phyloP scores from a whole-genome alignment of 2,113 vertebrate genomes.

The Pagrus major region DNA sequence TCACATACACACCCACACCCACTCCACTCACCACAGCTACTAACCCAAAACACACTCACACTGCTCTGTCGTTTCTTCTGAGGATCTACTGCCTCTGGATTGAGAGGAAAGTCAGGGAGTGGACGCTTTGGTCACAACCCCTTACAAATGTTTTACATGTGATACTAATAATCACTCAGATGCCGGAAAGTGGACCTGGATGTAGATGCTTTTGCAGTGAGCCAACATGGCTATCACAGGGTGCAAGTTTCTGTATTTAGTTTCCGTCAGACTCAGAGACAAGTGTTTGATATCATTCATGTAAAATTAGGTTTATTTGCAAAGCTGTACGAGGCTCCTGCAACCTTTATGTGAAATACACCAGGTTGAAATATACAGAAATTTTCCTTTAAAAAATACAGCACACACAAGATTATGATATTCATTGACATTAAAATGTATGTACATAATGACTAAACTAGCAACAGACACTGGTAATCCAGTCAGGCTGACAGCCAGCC shows the following conservation, averaged over 20 bases:
- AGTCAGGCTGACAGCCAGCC: too few species aligned
- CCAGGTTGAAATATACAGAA: background rate
- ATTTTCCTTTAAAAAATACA: background rate
- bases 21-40: conserved; percentile 57
- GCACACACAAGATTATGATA: background rate
- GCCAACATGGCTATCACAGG: too few species aligned
- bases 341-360: too few species aligned
- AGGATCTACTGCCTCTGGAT: conserved; percentile 45
- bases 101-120: conserved; percentile 40
- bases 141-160: conserved; percentile 25
- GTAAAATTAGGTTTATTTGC: too few species aligned
- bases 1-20: conserved; percentile 50
- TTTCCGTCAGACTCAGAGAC: too few species aligned
- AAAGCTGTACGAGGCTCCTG: too few species aligned
- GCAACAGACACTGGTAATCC: too few species aligned
- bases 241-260: background rate
- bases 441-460: too few species aligned
- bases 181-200: background rate
- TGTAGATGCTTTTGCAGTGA: background rate
- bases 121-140: conserved; percentile 40
- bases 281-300: too few species aligned
- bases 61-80: conserved; percentile 44
- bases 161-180: conserved; percentile 24
- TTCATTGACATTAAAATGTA: background rate
- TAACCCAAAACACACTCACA: conserved; percentile 44